phyloP scores from a whole-genome alignment of 2,888 invertebrate genomes.

The Cremastinae sp. region DNA sequence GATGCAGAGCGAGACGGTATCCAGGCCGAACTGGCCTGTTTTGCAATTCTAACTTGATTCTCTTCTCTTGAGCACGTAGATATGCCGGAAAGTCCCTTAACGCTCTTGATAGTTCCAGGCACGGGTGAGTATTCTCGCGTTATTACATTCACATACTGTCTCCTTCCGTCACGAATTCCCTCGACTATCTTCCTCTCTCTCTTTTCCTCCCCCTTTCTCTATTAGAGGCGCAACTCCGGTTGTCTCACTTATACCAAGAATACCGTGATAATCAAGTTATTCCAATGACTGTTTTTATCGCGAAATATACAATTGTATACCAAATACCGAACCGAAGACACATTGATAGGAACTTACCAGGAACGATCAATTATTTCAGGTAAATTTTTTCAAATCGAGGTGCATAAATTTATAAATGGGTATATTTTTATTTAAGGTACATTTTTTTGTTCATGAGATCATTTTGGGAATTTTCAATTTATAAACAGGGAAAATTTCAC shows the following conservation, averaged over 20 bases:
- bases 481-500: too few relatives aligned
- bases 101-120: conserved; percentile 50
- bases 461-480: too few relatives aligned
- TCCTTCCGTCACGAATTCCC: conserved; percentile 25
- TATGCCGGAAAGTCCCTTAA: conserved; percentile 60
- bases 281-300: conserved; percentile 6
- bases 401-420: too few relatives aligned
- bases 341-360: too few relatives aligned
- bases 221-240: conserved; percentile 12
- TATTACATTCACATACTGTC: conserved; percentile 45
- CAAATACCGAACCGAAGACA: too few relatives aligned
- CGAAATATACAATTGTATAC: background rate
- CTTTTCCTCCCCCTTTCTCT: conserved; percentile 8
- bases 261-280: conserved; percentile 24
- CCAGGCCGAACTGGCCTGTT: conserved; percentile 54
- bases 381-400: too few relatives aligned
- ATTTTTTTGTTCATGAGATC: too few relatives aligned
- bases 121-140: conserved; percentile 40
- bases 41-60: conserved; percentile 66
- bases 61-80: conserved; percentile 56
- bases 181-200: conserved; percentile 17
- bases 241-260: background rate
- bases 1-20: conserved; percentile 35
- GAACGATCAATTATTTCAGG: too few relatives aligned
- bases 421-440: too few relatives aligned